Conservation (phyloP, 2,113 vertebrate species). For the Lipophrys pholis region DNA sequence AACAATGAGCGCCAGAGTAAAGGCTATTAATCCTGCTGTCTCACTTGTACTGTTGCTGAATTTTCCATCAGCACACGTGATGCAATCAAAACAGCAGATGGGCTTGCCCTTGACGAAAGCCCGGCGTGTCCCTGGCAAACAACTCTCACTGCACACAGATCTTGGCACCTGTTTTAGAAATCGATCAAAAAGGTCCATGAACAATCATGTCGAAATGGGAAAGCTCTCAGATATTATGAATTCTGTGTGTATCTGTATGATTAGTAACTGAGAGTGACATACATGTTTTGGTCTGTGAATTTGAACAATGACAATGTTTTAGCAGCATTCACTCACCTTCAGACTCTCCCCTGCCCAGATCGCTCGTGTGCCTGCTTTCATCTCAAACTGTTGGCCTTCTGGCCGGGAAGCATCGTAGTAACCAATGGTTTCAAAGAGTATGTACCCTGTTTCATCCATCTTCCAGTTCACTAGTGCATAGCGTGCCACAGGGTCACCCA, state of each 20-base stretch:
- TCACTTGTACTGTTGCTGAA: slow-evolving; percentile 86
- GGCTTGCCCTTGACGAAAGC: slow-evolving; percentile 81
- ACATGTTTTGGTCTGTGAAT: not conserved
- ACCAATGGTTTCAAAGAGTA: slow-evolving; percentile 79
- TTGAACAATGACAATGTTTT: too few relatives aligned
- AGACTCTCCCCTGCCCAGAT: slow-evolving; percentile 76
- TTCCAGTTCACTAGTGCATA: slow-evolving; percentile 85
- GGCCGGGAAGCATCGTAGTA: slow-evolving; percentile 78
- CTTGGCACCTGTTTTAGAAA: slow-evolving; percentile 71
- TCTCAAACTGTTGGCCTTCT: slow-evolving; percentile 78
- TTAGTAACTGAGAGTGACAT: not conserved
- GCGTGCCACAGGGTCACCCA: slow-evolving; percentile 80
- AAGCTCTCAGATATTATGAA: not conserved
- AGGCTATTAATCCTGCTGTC: slow-evolving; percentile 64
- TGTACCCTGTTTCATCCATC: slow-evolving; percentile 69
- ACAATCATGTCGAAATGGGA: not conserved
- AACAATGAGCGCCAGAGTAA: slow-evolving; percentile 65
- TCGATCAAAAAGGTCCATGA: not conserved
- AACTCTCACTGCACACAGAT: slow-evolving; percentile 84
- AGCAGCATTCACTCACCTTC: slow-evolving; percentile 56
- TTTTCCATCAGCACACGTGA: slow-evolving; percentile 81
- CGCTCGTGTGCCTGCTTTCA: slow-evolving; percentile 70
- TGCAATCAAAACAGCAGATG: slow-evolving; percentile 85
- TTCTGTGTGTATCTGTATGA: too few relatives aligned
- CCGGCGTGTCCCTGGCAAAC: slow-evolving; percentile 77